Conservation (phyloP, 1,140 invertebrate genomes). For the Bicyclus anynana region DNA sequence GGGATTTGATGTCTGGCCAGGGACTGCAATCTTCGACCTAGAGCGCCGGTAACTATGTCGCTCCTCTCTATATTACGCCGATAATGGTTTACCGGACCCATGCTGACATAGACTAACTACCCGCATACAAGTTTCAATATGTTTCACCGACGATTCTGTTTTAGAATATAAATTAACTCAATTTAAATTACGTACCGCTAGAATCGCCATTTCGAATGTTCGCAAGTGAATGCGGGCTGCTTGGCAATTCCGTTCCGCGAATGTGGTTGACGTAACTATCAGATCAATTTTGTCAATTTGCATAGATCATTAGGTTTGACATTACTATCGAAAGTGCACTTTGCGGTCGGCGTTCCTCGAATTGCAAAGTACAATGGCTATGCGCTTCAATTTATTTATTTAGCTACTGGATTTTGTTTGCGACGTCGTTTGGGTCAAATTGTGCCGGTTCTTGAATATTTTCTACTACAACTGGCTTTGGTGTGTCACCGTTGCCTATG, state of each 20-base stretch:
- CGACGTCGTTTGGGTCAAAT: too few species aligned
- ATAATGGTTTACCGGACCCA: constrained; percentile 40
- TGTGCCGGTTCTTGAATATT: too few species aligned
- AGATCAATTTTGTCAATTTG: constrained; percentile 36
- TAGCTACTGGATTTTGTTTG: too few species aligned
- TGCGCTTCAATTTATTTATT: neutral
- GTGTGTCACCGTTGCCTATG: too few species aligned
- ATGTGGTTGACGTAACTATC: constrained; percentile 25
- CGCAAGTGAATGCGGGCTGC: constrained; percentile 26
- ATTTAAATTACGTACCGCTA: constrained; percentile 29
- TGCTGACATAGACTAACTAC: constrained; percentile 49
- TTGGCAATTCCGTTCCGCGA: constrained; percentile 37
- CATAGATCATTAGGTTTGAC: constrained; percentile 35
- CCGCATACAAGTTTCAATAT: constrained; percentile 44
- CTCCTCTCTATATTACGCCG: constrained; percentile 40
- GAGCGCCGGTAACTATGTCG: constrained; percentile 33
- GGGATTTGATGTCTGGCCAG: constrained; percentile 39
- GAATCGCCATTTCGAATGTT: constrained; percentile 27
- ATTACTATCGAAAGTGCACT: constrained; percentile 9
- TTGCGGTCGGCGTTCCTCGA: constrained; percentile 15
- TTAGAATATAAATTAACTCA: constrained; percentile 46
- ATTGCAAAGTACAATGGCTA: neutral
- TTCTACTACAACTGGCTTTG: too few species aligned
- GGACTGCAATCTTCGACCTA: constrained; percentile 51
- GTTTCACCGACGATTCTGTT: constrained; percentile 38